Percentiles rank a stretch among this genome's conserved stretches.
phyloP scores from a whole-genome alignment of 2,888 invertebrate species.

The Ormyrus labotus region DNA sequence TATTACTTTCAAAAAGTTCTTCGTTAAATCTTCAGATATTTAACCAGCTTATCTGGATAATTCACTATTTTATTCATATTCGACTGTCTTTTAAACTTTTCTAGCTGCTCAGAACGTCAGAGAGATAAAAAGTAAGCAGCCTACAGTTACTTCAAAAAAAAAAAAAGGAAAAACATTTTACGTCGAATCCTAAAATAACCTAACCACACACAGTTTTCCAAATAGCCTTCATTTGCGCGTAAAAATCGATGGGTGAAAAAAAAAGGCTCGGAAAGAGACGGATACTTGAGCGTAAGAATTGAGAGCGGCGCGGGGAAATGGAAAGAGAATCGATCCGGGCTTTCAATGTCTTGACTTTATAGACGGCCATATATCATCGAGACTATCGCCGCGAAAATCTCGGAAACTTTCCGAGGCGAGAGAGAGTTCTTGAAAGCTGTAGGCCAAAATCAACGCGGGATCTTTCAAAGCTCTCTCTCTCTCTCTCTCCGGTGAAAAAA shows the following conservation, averaged over 20 bases:
- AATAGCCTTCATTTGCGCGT: conserved; percentile 24
- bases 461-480: conserved; percentile 60
- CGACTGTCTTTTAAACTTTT: background rate
- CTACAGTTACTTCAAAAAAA: no score
- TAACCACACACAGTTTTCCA: background rate
- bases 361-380: conserved; percentile 74
- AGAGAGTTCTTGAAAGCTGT: conserved; percentile 60
- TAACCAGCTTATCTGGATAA: no score
- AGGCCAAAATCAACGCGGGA: conserved; percentile 61
- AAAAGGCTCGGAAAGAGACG: background rate
- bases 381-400: conserved; percentile 70
- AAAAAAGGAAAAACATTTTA: conserved; percentile 10
- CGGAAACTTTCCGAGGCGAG: conserved; percentile 62
- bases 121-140: no score
- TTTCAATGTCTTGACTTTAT: conserved; percentile 73
- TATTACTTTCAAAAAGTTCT: no score
- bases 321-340: conserved; percentile 67
- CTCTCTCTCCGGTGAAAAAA: conserved; percentile 1
- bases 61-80: no score
- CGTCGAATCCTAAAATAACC: background rate
- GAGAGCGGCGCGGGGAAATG: conserved; percentile 56
- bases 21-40: no score
- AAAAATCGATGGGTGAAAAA: conserved; percentile 22
- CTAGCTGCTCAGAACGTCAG: no score
- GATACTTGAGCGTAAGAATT: conserved; percentile 43